These are phyloP conservation scores for Melangyna quadrimaculata DNA, from an alignment of 2,888 invertebrate genomes.

Conservation along the genomic window DNA sequence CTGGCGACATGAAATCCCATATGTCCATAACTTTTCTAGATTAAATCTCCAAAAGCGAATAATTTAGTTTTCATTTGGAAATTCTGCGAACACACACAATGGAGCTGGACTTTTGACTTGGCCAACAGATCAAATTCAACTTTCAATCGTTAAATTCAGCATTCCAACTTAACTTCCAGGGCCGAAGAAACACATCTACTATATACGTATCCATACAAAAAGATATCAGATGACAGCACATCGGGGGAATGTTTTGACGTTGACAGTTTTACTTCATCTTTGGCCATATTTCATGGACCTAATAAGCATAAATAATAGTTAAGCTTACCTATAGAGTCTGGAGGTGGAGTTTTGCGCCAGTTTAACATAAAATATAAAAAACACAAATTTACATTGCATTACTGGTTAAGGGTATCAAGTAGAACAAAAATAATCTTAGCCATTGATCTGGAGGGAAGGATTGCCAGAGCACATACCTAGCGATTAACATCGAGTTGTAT, in stretches of 20 bases:
- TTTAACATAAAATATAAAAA: not conserved
- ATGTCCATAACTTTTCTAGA: conserved; percentile 63
- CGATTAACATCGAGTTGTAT: conserved; percentile 55
- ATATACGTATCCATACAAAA: conserved; percentile 17
- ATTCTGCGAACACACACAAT: conserved; percentile 60
- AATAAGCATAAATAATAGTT: conserved; percentile 69
- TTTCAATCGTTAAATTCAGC: conserved; percentile 53
- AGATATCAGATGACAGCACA: conserved; percentile 59
- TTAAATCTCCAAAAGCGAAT: conserved; percentile 62
- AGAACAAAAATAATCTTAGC: conserved; percentile 31
- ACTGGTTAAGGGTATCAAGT: conserved; percentile 31
- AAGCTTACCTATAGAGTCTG: conserved; percentile 39
- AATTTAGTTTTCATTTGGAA: conserved; percentile 56
- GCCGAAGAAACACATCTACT: not conserved
- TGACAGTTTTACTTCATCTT: conserved; percentile 65
- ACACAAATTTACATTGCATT: not conserved
- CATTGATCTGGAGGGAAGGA: conserved; percentile 31
- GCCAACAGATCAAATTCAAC: conserved; percentile 31
- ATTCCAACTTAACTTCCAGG: conserved; percentile 22
- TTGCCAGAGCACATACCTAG: not conserved
- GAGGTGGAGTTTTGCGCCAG: conserved; percentile 44
- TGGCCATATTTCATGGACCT: conserved; percentile 64
- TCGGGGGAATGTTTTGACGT: conserved; percentile 18
- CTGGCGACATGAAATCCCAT: conserved; percentile 3
- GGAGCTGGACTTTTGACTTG: conserved; percentile 17